Conservation (phyloP, 2,113 vertebrate species). For the Cranoglanis bouderius region DNA sequence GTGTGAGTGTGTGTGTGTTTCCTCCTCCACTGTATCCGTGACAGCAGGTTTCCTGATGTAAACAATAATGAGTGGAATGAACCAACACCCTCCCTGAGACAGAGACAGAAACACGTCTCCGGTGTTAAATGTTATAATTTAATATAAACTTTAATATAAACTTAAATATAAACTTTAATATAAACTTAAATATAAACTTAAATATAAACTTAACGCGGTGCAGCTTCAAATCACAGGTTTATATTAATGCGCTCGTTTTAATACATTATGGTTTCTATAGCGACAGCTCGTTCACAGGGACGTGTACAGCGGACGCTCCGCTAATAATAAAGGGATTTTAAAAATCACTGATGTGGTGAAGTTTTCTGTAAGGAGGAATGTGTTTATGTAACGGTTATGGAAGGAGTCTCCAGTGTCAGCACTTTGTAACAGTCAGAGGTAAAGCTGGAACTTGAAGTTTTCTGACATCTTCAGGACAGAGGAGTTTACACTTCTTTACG, state of each 20-base stretch:
- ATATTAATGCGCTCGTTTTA: background rate
- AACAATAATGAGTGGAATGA: conserved; percentile 62
- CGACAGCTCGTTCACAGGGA: background rate
- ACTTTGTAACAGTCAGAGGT: background rate
- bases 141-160: too few relatives aligned
- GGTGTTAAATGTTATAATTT: background rate
- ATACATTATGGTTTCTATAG: background rate
- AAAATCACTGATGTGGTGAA: too few relatives aligned
- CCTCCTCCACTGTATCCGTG: conserved; percentile 40
- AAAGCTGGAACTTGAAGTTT: background rate
- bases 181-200: too few relatives aligned
- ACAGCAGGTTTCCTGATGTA: conserved; percentile 55
- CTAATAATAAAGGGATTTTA: background rate
- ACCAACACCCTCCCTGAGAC: conserved; percentile 40
- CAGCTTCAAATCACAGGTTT: background rate
- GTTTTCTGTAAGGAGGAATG: too few relatives aligned
- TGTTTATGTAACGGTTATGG: background rate
- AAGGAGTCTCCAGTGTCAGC: background rate
- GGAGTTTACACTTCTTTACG: background rate
- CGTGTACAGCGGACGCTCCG: too few relatives aligned
- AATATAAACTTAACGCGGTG: background rate
- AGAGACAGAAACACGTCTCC: background rate
- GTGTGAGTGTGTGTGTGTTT: conserved; percentile 38
- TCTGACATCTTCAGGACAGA: background rate
- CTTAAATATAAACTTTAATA: too few relatives aligned